Evolutionary conservation across 2,113 vertebrate genomes (phyloP), one percentile per base, ranked within the genome.

Genomic region (Onychostruthus taczanowskii): DNA sequence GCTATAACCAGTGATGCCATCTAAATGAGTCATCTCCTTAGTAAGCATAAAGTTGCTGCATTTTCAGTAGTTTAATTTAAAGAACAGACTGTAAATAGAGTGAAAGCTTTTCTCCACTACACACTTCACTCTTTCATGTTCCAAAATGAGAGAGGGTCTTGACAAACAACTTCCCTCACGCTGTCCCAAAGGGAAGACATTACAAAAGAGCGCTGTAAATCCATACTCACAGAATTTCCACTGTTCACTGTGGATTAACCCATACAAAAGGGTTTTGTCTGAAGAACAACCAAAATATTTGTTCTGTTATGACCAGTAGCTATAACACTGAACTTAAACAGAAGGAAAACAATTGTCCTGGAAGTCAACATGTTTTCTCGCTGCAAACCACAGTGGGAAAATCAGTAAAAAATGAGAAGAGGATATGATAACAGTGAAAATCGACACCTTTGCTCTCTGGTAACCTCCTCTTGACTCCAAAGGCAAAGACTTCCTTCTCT

Each of bases 381-480:
- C 44, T 91, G 10, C 35, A 62, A 84, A n/a, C 16, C 68, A n/a
- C 18, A 31, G 31, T 81, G 21, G n/a, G 18, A 47, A 81, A 86
- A 72, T 4, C 7, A 58, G 35, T 56, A 9, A 53, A 76, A 52
- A 89, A 88, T 91, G 26, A 90, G 39, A 63, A 70, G 33, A 63
- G 2, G 5, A 18, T 58, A 79, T 68, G 58, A 58, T 93, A 84
- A 75, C 23, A 82, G n/a, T 41, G 22, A 20, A 77, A 92, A 16
- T 31, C 31, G 58, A 53, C 41, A 43, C 9, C 41, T 69, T 49
- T 58, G 15, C 30, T 88, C 19, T 77, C 43, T 93, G 78, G 52
- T 83, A 95, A 87, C 74, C 83, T 59, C 21, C 23, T 68, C 53
- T 87, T 84, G 21, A 90, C 79, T 94, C 61, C 49, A 86, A 93